Evolutionary conservation across 2,888 invertebrate species (phyloP), one percentile per base, ranked within the genome.

Genomic region (Hermaeophaga mercurialis): DNA sequence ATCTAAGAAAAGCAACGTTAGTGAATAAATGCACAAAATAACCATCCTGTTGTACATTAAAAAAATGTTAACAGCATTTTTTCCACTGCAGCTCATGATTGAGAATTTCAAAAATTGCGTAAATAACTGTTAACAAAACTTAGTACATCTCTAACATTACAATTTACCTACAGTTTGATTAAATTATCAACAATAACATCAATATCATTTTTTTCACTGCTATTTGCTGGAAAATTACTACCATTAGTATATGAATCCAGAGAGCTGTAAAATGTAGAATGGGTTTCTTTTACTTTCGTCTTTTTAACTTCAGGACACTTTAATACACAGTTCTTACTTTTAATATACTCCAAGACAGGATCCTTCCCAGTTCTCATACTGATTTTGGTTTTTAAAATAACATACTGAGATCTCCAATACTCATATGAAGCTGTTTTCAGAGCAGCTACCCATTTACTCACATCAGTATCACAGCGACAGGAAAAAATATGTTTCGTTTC

Each of bases 351-450:
- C 52, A 75, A 64, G 39, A 75, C 68, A 11, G 76, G 76, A 62
- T 76, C 88, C 77, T 85, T 85, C 50, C 89, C 89, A 56, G 87
- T 88, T 65, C 85, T 84, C 58, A 83, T 81, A 69, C 80, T 85
- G 64, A 89, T 81, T 77, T 84, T 84, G 15, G 85, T 84, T 73
- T 88, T 87, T 12, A 89, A 79, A 45, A 83, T 80, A 45, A 85
- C 81, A 39, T 86, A 80, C 63, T 84, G 83, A 44, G 82, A 83
- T 57, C 88, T 78, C 78, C 87, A 82, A 69, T 86, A 84, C 72
- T 87, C 88, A 71, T 89, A 89, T n/a, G 88, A 87, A 58, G 88
- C 84, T 67, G 82, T 81, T 66, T 85, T 82, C 47, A 90, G 73
- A 38, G 84, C 84, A 55, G 81, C 79, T 5, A 90, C 85, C 90